phyloP scores from a whole-genome alignment of 2,797 vertebrate species.

The Acrossocheilus wenchowensis region DNA sequence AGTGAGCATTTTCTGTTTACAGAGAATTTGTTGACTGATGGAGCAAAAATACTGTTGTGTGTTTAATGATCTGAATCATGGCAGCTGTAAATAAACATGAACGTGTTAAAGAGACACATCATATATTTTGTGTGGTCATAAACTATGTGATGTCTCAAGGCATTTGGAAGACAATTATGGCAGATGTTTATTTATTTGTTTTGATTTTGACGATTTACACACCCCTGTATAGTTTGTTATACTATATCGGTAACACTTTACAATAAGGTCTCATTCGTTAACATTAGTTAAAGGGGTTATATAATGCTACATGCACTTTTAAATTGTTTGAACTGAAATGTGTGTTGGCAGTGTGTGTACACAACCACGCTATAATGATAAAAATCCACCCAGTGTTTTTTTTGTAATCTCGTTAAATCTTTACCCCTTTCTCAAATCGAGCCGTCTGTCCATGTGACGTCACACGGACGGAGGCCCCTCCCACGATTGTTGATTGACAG shows the following conservation, averaged over 20 bases:
- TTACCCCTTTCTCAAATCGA: too few relatives aligned
- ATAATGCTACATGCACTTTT: too few relatives aligned
- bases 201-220: not conserved
- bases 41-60: not conserved
- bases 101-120: not conserved
- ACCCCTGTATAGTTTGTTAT: not conserved
- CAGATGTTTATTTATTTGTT: not conserved
- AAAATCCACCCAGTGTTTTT: too few relatives aligned
- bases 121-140: slow-evolving; percentile 10
- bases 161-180: slow-evolving; percentile 1
- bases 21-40: slow-evolving; percentile 14
- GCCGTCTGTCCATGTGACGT: too few relatives aligned
- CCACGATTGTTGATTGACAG: too few relatives aligned
- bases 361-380: too few relatives aligned
- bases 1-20: not conserved
- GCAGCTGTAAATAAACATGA: not conserved
- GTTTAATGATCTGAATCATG: slow-evolving; percentile 12
- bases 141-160: not conserved
- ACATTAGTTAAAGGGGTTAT: not conserved
- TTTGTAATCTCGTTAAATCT: too few relatives aligned
- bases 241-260: not conserved
- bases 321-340: too few relatives aligned
- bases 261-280: not conserved
- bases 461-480: too few relatives aligned
- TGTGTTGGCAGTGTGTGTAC: too few relatives aligned